Percentiles rank a stretch among this genome's conserved stretches.
Evolutionary conservation across 2,888 invertebrate genomes (phyloP).

Genomic region (Yponomeuta plumbellus): DNA sequence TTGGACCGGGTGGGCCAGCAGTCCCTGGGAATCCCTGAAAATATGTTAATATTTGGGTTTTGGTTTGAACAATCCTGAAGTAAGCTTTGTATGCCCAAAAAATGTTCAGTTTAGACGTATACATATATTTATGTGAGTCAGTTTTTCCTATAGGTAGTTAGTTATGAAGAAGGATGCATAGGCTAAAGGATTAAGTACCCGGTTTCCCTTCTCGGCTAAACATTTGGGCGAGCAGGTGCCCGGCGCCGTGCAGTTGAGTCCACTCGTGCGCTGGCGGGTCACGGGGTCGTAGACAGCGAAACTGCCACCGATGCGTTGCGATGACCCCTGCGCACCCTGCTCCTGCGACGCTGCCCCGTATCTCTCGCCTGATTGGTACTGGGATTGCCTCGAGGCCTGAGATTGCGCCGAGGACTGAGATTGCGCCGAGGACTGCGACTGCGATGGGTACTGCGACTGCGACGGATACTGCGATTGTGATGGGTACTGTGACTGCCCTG

Average conservation of each 20-base stretch:
- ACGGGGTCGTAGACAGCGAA: constrained; percentile 56
- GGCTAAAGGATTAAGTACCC: constrained; percentile 65
- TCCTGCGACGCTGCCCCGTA: background rate
- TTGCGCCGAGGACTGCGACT: constrained; percentile 27
- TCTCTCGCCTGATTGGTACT: constrained; percentile 11
- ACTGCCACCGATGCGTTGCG: constrained; percentile 34
- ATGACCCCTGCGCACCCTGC: background rate
- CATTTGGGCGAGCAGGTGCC: constrained; percentile 90
- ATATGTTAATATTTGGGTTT: background rate
- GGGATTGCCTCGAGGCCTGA: background rate
- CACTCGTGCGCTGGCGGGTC: constrained; percentile 56
- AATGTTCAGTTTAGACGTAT: no score
- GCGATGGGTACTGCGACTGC: constrained; percentile 28
- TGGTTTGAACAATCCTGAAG: background rate
- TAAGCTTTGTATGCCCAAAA: no score
- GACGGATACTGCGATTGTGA: background rate
- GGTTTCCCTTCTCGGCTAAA: constrained; percentile 90
- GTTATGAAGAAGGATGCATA: no score
- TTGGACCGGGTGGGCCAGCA: constrained; percentile 82
- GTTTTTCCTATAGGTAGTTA: no score
- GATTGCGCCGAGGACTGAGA: background rate
- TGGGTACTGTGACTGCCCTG: background rate
- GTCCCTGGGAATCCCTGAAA: constrained; percentile 84
- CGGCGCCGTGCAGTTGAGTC: constrained; percentile 80
- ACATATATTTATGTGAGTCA: no score